These are phyloP conservation scores for Mustela erminea DNA, from an alignment of 2,797 vertebrate genomes.

Conservation along the genomic window DNA sequence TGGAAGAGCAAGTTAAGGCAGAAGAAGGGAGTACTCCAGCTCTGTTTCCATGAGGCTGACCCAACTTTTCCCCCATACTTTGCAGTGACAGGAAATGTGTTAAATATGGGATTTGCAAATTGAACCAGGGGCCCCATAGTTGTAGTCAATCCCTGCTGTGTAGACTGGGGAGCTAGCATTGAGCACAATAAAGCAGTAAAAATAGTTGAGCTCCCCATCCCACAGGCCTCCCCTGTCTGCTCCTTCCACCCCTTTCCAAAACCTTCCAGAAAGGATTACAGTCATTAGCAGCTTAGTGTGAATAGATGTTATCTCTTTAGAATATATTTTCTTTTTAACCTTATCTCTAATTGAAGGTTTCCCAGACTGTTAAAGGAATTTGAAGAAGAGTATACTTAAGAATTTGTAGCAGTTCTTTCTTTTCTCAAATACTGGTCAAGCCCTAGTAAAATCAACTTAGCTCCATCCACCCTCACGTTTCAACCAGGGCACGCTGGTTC, in stretches of 20 bases:
- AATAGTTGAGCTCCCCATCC: not conserved
- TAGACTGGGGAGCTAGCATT: not conserved
- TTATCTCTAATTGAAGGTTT: conserved; percentile 17
- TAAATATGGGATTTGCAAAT: not conserved
- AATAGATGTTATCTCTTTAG: not conserved
- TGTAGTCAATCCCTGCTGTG: not conserved
- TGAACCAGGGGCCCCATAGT: not conserved
- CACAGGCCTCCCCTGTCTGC: not conserved
- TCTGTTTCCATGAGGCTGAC: not conserved
- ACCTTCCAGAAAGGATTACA: not conserved
- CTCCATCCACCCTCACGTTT: not conserved
- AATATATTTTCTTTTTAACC: conserved; percentile 46
- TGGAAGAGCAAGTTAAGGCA: not conserved
- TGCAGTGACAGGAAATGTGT: not conserved
- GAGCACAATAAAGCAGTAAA: not conserved
- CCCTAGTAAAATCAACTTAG: not conserved
- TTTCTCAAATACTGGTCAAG: not conserved
- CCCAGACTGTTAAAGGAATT: not conserved
- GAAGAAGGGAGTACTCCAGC: not conserved
- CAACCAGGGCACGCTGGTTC: not conserved
- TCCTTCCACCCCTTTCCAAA: not conserved
- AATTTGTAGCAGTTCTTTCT: not conserved
- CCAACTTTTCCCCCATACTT: not conserved
- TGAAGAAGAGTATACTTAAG: conserved; percentile 37
- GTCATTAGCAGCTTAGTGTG: not conserved